phyloP scores from a whole-genome alignment of 2,888 invertebrate species.

The Sesia apiformis region DNA sequence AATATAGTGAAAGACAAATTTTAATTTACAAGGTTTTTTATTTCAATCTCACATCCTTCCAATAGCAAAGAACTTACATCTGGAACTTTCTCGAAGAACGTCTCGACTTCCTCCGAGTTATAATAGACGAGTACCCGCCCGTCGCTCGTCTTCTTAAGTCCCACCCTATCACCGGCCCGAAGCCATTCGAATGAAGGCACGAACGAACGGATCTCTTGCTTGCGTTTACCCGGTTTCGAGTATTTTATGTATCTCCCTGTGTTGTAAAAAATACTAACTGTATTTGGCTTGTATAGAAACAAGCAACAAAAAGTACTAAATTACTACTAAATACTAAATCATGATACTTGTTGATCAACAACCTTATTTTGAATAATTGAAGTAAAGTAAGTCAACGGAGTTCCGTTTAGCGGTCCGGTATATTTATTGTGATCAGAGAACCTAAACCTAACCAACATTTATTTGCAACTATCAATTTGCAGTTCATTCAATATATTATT shows the following conservation, averaged over 20 bases:
- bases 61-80: constrained; percentile 69
- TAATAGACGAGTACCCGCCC: constrained; percentile 82
- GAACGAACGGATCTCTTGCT: constrained; percentile 34
- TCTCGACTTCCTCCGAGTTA: constrained; percentile 87
- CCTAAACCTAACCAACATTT: too few relatives aligned
- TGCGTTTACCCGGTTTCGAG: constrained; percentile 25
- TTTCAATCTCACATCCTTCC: too few relatives aligned
- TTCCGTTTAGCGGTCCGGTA: too few relatives aligned
- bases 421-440: too few relatives aligned
- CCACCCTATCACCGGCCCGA: constrained; percentile 84
- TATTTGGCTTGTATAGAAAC: constrained; percentile 15
- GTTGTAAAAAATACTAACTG: constrained; percentile 39
- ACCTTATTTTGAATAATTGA: too few relatives aligned
- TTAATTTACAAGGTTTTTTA: too few relatives aligned
- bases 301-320: background rate
- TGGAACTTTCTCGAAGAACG: constrained; percentile 83
- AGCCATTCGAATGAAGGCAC: constrained; percentile 84
- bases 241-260: constrained; percentile 49
- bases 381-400: too few relatives aligned
- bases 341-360: too few relatives aligned
- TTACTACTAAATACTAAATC: background rate
- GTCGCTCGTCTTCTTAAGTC: constrained; percentile 82
- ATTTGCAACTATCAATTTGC: too few relatives aligned
- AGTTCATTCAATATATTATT: too few relatives aligned
- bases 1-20: too few relatives aligned